Percentiles rank a stretch among this genome's conserved stretches.
Conservation (phyloP, 2,797 vertebrate species). For the Hippocampus kuda region DNA sequence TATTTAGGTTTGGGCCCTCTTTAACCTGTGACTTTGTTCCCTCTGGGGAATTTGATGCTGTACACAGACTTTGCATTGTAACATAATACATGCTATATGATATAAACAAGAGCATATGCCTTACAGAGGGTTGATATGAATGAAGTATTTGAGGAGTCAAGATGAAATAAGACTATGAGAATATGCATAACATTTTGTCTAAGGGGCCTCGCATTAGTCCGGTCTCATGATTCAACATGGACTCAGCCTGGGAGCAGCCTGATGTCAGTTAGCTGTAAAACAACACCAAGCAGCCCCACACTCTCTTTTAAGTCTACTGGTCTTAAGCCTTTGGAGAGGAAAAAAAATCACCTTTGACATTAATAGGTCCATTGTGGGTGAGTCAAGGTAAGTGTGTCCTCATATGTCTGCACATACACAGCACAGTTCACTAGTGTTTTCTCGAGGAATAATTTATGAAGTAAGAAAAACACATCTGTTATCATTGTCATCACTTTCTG, state of each 20-base stretch:
- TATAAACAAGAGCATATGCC: not conserved
- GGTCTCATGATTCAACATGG: constrained; percentile 20
- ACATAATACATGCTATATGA: constrained; percentile 3
- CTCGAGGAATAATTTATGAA: constrained; percentile 59
- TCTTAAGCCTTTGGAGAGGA: constrained; percentile 40
- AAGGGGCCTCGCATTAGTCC: constrained; percentile 22
- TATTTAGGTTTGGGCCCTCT: constrained; percentile 23
- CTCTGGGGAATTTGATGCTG: constrained; percentile 47
- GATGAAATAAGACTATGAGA: not conserved
- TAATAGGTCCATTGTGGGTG: constrained; percentile 54
- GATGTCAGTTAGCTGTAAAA: constrained; percentile 50
- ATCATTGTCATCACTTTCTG: constrained; percentile 63
- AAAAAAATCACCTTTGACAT: constrained; percentile 55
- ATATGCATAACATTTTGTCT: constrained; percentile 11
- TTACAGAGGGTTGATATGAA: not conserved
- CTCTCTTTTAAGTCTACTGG: constrained; percentile 43
- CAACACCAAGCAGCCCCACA: constrained; percentile 41
- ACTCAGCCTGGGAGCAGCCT: constrained; percentile 33
- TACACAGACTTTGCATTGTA: constrained; percentile 28
- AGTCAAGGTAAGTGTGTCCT: constrained; percentile 46
- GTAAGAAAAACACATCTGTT: constrained; percentile 64
- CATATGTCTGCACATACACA: constrained; percentile 28
- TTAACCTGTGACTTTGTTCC: constrained; percentile 5
- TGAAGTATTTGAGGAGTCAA: not conserved
- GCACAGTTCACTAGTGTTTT: constrained; percentile 34